Evolutionary conservation across 2,888 invertebrate genomes (phyloP).

Genomic region (Eupithecia tripunctaria): DNA sequence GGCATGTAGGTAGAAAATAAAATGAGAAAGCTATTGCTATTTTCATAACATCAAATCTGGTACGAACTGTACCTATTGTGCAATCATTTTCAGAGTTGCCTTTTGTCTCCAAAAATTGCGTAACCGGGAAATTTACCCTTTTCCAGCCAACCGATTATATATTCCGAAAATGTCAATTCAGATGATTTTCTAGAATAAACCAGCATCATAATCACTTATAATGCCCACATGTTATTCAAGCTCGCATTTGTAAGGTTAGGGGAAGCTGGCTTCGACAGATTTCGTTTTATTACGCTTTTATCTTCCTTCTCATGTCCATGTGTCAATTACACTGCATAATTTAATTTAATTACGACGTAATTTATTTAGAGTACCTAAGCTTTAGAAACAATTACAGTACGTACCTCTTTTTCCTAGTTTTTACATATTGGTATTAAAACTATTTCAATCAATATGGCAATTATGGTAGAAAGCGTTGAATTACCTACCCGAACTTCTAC

Average conservation of each 20-base stretch:
- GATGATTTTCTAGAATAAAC: not conserved
- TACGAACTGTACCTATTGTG: not conserved
- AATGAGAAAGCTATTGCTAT: too few species aligned
- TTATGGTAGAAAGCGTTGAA: too few species aligned
- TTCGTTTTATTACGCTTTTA: constrained; percentile 41
- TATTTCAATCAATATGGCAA: too few species aligned
- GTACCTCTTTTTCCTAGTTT: too few species aligned
- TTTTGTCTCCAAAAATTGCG: not conserved
- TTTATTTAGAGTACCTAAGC: not conserved
- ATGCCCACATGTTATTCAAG: constrained; percentile 17
- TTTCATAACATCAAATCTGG: not conserved
- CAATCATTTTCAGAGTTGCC: not conserved
- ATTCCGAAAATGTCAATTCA: not conserved
- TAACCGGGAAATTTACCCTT: not conserved
- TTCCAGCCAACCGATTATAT: not conserved
- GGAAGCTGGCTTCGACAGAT: constrained; percentile 41
- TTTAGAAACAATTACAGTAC: not conserved
- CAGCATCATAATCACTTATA: constrained; percentile 6
- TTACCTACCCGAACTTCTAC: not conserved
- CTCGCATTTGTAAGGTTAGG: constrained; percentile 20
- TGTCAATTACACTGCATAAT: constrained; percentile 49
- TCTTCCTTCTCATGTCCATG: constrained; percentile 47
- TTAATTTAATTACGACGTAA: not conserved
- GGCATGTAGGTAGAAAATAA: too few species aligned
- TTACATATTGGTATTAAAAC: too few species aligned